phyloP scores from a whole-genome alignment of 2,113 vertebrate genomes.

The Clupea harengus region DNA sequence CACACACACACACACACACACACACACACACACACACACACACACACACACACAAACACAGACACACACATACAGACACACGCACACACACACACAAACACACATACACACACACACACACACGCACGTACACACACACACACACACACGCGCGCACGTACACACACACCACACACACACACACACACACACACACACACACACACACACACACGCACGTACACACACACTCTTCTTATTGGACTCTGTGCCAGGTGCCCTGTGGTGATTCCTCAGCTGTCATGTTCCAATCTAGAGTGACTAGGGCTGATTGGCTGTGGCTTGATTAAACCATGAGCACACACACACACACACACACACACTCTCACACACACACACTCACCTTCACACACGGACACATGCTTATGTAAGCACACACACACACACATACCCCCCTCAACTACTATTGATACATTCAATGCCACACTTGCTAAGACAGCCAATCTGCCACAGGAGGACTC shows the following conservation, averaged over 20 bases:
- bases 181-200: conserved; percentile 15
- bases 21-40: too few species aligned
- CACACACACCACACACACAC: background rate
- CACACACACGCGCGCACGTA: too few species aligned
- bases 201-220: background rate
- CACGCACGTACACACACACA: too few species aligned
- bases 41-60: too few species aligned
- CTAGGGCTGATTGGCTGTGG: conserved; percentile 63
- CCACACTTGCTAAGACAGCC: conserved; percentile 51
- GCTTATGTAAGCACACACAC: background rate
- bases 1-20: too few species aligned
- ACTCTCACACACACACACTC: conserved; percentile 13
- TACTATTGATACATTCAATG: conserved; percentile 56
- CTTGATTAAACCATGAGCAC: conserved; percentile 43
- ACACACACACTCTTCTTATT: background rate
- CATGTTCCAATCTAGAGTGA: conserved; percentile 61
- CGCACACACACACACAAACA: too few species aligned
- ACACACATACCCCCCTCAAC: conserved; percentile 32
- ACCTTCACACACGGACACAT: background rate
- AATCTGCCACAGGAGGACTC: conserved; percentile 64
- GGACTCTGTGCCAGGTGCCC: conserved; percentile 49
- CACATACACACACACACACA: too few species aligned
- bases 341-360: conserved; percentile 12
- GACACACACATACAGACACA: too few species aligned
- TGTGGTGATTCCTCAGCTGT: conserved; percentile 51